Conservation (phyloP, 2,113 vertebrate genomes). For the Ia io region DNA sequence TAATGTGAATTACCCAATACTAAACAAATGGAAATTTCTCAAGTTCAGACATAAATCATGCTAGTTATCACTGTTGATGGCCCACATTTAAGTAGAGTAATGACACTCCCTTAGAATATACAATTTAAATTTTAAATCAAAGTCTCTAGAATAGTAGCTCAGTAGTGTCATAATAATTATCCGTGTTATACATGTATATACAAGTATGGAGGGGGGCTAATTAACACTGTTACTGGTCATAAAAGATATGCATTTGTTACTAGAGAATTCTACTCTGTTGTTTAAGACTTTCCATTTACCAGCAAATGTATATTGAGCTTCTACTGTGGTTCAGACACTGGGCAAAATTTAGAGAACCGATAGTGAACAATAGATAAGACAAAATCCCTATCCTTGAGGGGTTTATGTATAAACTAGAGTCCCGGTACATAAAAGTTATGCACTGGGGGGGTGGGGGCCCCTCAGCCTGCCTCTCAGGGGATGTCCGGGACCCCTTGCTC, state of each 20-base stretch:
- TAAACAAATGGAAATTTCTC: neutral
- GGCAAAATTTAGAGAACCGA: neutral
- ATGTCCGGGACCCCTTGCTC: too few relatives aligned
- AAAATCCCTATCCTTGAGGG: neutral
- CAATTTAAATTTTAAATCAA: conserved; percentile 17
- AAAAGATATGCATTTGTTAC: neutral
- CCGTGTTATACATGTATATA: too few relatives aligned
- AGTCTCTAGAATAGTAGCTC: neutral
- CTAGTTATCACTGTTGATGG: neutral
- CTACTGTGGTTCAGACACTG: neutral
- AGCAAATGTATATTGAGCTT: neutral
- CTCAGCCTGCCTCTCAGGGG: too few relatives aligned
- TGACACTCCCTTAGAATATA: neutral
- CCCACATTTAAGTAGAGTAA: neutral
- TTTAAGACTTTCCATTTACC: neutral
- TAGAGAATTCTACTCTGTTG: neutral
- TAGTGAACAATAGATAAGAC: neutral
- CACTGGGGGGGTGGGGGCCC: too few relatives aligned
- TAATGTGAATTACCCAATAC: neutral
- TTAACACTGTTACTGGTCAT: neutral
- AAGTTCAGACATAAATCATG: neutral
- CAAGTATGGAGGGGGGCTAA: neutral
- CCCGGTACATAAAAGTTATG: too few relatives aligned
- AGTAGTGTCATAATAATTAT: neutral
- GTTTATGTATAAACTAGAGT: too few relatives aligned